Percentiles rank a stretch among this genome's conserved stretches.
Evolutionary conservation across 2,888 invertebrate species (phyloP).

Genomic region (Aproaerema taeniolella): DNA sequence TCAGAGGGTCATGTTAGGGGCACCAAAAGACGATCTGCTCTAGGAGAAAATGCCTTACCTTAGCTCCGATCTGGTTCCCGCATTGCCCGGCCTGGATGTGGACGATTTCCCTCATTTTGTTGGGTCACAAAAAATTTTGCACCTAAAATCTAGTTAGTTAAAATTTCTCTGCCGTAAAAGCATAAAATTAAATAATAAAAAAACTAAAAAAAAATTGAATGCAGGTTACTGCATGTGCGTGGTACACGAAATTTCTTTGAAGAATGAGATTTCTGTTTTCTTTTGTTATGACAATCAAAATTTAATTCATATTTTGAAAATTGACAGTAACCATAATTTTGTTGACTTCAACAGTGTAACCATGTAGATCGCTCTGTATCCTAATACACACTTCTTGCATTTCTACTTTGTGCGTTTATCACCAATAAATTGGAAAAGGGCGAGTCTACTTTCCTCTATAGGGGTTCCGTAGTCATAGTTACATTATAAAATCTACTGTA

Average conservation of each 20-base stretch:
- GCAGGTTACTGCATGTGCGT: slow-evolving; percentile 36
- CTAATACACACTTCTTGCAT: no score
- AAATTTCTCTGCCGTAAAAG: slow-evolving; percentile 34
- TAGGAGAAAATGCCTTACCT: slow-evolving; percentile 55
- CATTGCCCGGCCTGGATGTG: slow-evolving; percentile 90
- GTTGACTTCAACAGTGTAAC: no score
- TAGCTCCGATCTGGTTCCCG: slow-evolving; percentile 89
- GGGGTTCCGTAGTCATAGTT: no score
- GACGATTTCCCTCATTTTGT: slow-evolving; percentile 89
- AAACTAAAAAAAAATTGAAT: slow-evolving; percentile 23
- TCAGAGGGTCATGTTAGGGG: no score
- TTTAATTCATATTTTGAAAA: slow-evolving; percentile 23
- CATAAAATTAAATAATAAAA: slow-evolving; percentile 38
- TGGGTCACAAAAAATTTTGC: slow-evolving; percentile 45
- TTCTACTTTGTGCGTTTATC: no score
- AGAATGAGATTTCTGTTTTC: slow-evolving; percentile 30
- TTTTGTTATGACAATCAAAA: slow-evolving; percentile 31
- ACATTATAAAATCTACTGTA: no score
- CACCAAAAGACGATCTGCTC: no score
- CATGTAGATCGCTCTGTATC: no score
- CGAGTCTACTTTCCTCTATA: no score
- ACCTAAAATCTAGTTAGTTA: slow-evolving; percentile 32
- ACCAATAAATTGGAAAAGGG: no score
- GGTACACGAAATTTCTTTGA: slow-evolving; percentile 42
- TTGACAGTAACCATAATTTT: no score